Conservation (phyloP, 2,113 vertebrate species). For the Phodopus roborovskii region DNA sequence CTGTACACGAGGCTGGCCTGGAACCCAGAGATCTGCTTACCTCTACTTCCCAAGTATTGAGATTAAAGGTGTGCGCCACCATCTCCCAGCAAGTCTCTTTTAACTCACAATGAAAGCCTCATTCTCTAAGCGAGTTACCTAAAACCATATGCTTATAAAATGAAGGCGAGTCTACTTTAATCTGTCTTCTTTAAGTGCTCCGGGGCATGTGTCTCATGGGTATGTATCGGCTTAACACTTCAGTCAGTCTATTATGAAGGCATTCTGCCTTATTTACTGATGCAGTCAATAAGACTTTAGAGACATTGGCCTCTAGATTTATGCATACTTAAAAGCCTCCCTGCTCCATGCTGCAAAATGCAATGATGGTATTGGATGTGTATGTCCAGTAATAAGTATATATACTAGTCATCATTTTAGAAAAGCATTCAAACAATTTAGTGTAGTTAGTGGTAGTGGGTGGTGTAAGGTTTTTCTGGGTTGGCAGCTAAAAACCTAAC, state of each 20-base stretch:
- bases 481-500: background rate
- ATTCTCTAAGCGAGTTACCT: background rate
- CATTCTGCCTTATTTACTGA: constrained; percentile 70
- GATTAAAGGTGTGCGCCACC: no score
- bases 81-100: background rate
- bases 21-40: no score
- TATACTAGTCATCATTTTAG: background rate
- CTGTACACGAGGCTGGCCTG: no score
- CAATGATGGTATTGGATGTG: background rate
- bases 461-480: background rate
- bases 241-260: constrained; percentile 53
- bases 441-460: background rate
- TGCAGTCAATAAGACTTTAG: constrained; percentile 58
- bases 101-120: background rate
- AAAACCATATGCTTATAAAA: background rate
- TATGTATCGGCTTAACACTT: background rate
- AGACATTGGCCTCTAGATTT: constrained; percentile 58
- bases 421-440: background rate
- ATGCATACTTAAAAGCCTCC: constrained; percentile 29
- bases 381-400: background rate
- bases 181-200: constrained; percentile 37
- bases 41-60: no score
- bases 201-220: constrained; percentile 13
- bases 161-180: background rate
- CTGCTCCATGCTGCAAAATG: constrained; percentile 31